Percentiles rank a stretch among this genome's conserved stretches.
These are phyloP conservation scores for Cremastinae sp. DNA, from an alignment of 2,888 invertebrate genomes.

Conservation along the genomic window DNA sequence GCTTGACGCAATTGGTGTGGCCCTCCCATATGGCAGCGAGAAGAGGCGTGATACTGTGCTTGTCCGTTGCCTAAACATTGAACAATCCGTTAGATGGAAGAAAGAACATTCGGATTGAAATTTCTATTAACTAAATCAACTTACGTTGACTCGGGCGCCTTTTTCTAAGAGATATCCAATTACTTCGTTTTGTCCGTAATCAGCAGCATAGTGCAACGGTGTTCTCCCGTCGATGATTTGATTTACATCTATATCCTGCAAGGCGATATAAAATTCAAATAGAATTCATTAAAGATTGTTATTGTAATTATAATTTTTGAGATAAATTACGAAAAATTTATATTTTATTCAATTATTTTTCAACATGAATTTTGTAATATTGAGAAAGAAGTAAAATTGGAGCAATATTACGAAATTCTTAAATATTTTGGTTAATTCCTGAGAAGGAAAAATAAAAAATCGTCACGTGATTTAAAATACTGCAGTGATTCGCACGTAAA, in stretches of 20 bases:
- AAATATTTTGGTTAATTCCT: no score
- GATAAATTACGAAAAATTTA: no score
- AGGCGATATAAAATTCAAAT: slow-evolving; percentile 65
- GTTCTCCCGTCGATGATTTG: slow-evolving; percentile 93
- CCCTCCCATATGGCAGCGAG: slow-evolving; percentile 98
- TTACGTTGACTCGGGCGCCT: slow-evolving; percentile 97
- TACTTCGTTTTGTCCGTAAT: slow-evolving; percentile 96
- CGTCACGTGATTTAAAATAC: no score
- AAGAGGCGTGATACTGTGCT: slow-evolving; percentile 96
- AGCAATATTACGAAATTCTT: no score
- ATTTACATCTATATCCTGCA: slow-evolving; percentile 91
- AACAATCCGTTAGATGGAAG: no score
- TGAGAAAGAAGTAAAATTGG: no score
- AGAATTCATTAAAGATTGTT: slow-evolving; percentile 11
- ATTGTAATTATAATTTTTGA: no score
- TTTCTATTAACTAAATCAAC: slow-evolving; percentile 70
- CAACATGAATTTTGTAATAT: no score
- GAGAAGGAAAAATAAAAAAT: no score
- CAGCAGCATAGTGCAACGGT: slow-evolving; percentile 96
- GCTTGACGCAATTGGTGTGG: slow-evolving; percentile 93
- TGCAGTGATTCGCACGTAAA: no score
- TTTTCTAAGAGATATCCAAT: slow-evolving; percentile 92
- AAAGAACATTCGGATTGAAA: not conserved
- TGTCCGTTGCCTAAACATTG: slow-evolving; percentile 91
- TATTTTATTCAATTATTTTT: no score